phyloP scores from a whole-genome alignment of 2,113 vertebrate genomes.

The Periophthalmodon schlosseri region DNA sequence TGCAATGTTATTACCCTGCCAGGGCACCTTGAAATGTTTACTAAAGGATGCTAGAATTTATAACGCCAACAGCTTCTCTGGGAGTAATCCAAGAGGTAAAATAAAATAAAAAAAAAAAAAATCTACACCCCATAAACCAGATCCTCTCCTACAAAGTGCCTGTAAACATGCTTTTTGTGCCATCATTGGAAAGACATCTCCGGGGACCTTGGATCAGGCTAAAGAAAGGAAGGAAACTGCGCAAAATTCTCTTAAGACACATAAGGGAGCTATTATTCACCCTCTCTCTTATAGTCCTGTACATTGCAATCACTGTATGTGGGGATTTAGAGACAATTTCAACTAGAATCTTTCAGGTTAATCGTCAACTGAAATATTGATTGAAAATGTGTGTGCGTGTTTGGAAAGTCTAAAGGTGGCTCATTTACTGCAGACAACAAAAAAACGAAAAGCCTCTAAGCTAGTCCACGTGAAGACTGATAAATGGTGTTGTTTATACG shows the following conservation, averaged over 20 bases:
- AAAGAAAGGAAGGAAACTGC: constrained; percentile 29
- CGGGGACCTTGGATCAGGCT: constrained; percentile 35
- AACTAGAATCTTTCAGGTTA: constrained; percentile 26
- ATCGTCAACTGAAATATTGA: constrained; percentile 36
- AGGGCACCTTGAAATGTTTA: constrained; percentile 63
- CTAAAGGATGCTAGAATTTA: constrained; percentile 66
- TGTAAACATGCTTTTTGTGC: constrained; percentile 60
- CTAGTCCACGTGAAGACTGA: constrained; percentile 52
- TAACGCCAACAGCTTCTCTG: constrained; percentile 48
- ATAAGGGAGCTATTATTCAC: constrained; percentile 41
- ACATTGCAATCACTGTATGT: constrained; percentile 18
- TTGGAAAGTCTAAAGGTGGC: constrained; percentile 30
- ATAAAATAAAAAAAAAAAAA: constrained; percentile 29
- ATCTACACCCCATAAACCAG: constrained; percentile 58
- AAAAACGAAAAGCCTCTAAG: constrained; percentile 50
- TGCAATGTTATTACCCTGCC: constrained; percentile 34
- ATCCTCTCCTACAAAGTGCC: constrained; percentile 53
- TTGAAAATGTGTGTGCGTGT: constrained; percentile 12
- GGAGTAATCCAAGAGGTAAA: constrained; percentile 63
- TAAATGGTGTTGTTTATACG: constrained; percentile 40
- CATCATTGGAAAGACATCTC: constrained; percentile 34
- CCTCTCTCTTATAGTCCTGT: constrained; percentile 24
- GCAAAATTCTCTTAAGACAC: constrained; percentile 37
- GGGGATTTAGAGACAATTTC: constrained; percentile 28
- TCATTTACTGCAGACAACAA: constrained; percentile 45